Percentiles rank a stretch among this genome's conserved stretches.
Conservation (phyloP, 1,140 invertebrate species). For the Palaemon carinicauda region DNA sequence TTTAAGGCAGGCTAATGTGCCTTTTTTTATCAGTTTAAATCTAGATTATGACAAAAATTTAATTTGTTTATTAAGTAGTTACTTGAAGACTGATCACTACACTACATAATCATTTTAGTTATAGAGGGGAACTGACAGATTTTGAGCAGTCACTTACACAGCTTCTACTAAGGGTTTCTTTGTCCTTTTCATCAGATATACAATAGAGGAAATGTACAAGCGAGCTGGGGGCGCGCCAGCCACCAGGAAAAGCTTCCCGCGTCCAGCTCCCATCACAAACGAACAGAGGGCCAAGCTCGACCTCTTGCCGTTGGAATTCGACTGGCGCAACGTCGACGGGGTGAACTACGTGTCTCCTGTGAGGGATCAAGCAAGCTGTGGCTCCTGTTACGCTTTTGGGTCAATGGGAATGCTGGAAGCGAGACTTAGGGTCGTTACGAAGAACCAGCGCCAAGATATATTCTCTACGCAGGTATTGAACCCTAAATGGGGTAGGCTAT, state of each 20-base stretch:
- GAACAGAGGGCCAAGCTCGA: conserved; percentile 43
- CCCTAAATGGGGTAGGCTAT: neutral
- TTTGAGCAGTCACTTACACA: too few species aligned
- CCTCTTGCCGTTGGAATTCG: conserved; percentile 66
- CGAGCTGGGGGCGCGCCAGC: conserved; percentile 63
- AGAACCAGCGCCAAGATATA: conserved; percentile 64
- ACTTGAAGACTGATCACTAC: too few species aligned
- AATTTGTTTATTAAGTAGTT: too few species aligned
- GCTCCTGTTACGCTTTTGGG: conserved; percentile 69
- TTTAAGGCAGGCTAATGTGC: too few species aligned
- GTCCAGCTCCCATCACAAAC: conserved; percentile 5
- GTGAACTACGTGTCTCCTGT: conserved; percentile 69
- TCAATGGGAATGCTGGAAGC: conserved; percentile 68
- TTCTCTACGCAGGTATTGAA: conserved; percentile 65
- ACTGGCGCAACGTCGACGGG: conserved; percentile 69
- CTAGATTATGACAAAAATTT: too few species aligned
- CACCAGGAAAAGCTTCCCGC: neutral
- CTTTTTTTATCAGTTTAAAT: too few species aligned
- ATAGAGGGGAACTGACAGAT: too few species aligned
- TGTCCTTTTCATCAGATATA: conserved; percentile 50
- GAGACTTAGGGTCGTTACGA: conserved; percentile 65
- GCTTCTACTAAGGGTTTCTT: too few species aligned
- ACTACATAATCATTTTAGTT: too few species aligned
- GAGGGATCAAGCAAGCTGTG: conserved; percentile 66
- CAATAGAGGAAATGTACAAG: conserved; percentile 62